Conservation (phyloP, 1,140 invertebrate genomes). For the Gonatopus flavifemur region DNA sequence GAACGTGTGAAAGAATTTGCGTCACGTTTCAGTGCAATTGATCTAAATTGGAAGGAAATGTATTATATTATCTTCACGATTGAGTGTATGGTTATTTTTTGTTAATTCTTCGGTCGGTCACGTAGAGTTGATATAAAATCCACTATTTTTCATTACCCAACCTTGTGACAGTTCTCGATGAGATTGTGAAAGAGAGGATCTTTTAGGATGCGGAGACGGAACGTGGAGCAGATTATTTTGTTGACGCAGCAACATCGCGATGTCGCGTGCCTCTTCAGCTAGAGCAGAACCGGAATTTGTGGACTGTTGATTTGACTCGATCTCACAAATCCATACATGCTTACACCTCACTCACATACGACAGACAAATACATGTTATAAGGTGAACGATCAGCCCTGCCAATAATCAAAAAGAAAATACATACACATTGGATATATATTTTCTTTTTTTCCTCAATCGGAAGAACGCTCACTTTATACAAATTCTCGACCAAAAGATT, state of each 20-base stretch:
- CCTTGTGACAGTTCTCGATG: not conserved
- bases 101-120: no score
- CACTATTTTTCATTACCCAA: no score
- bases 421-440: no score
- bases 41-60: no score
- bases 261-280: conserved; percentile 47
- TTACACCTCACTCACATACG: conserved; percentile 21
- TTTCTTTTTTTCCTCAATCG: conserved; percentile 28
- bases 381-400: conserved; percentile 36
- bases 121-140: no score
- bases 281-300: conserved; percentile 34
- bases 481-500: no score
- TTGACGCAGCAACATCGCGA: conserved; percentile 43
- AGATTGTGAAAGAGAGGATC: conserved; percentile 4
- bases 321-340: conserved; percentile 39
- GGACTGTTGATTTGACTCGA: conserved; percentile 39
- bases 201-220: conserved; percentile 47
- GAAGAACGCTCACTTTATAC: conserved; percentile 20
- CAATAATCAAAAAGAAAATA: conserved; percentile 16
- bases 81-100: no score
- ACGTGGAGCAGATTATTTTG: conserved; percentile 50
- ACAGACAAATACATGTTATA: no score
- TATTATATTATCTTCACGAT: no score
- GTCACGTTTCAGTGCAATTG: no score
- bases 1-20: no score